phyloP scores from a whole-genome alignment of 1,140 invertebrate genomes.

The Scaptomyza montana region DNA sequence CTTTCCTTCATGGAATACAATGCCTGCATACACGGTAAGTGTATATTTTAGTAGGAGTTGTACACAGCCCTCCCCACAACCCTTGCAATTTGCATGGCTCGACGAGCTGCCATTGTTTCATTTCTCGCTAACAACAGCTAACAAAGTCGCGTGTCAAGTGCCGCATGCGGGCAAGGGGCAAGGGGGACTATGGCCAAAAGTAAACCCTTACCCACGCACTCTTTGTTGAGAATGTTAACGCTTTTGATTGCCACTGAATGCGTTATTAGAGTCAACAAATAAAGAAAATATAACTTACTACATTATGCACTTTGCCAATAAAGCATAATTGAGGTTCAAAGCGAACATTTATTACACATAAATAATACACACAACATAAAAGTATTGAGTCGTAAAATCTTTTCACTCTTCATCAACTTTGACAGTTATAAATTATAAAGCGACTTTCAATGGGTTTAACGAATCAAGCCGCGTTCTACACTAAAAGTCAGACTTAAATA shows the following conservation, averaged over 20 bases:
- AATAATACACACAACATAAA: slow-evolving; percentile 18
- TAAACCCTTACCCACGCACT: slow-evolving; percentile 23
- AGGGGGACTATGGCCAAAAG: slow-evolving; percentile 22
- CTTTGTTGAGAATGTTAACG: slow-evolving; percentile 35
- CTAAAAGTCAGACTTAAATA: background rate
- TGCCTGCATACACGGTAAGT: background rate
- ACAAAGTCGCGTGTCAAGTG: slow-evolving; percentile 73
- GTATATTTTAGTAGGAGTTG: too few species aligned
- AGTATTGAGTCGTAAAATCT: slow-evolving; percentile 11
- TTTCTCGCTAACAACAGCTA: slow-evolving; percentile 20
- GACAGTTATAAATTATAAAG: slow-evolving; percentile 44
- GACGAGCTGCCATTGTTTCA: slow-evolving; percentile 15
- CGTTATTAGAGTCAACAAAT: slow-evolving; percentile 52
- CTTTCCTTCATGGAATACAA: slow-evolving; percentile 17
- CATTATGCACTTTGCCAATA: slow-evolving; percentile 14
- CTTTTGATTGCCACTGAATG: slow-evolving; percentile 63
- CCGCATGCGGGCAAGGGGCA: slow-evolving; percentile 27
- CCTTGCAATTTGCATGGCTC: slow-evolving; percentile 4
- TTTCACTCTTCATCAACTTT: slow-evolving; percentile 11
- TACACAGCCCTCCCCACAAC: background rate
- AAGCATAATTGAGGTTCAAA: slow-evolving; percentile 21
- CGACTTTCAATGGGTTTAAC: slow-evolving; percentile 40
- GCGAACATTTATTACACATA: slow-evolving; percentile 4
- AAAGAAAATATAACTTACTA: slow-evolving; percentile 48
- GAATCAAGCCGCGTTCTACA: slow-evolving; percentile 6